Evolutionary conservation across 2,797 vertebrate genomes (phyloP).

Genomic region (Lophius americanus): DNA sequence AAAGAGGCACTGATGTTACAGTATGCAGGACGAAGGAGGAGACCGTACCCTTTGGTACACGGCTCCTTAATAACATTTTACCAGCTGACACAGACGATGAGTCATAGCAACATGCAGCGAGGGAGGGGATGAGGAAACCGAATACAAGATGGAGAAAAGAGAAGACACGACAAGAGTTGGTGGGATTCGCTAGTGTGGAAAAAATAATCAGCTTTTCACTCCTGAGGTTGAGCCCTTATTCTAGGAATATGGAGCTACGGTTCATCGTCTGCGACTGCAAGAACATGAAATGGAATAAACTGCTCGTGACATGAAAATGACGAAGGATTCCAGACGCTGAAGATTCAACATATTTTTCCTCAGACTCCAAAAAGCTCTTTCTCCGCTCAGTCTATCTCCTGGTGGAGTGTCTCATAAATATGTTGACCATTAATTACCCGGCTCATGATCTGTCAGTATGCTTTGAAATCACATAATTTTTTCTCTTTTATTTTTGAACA

Average conservation of each 20-base stretch:
- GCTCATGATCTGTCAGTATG: not conserved
- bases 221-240: not conserved
- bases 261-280: not conserved
- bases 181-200: slow-evolving; percentile 33
- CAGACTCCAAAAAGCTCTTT: slow-evolving; percentile 1
- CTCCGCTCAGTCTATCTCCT: slow-evolving; percentile 21
- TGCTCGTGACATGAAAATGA: too few relatives aligned
- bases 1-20: slow-evolving; percentile 65
- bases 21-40: slow-evolving; percentile 71
- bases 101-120: slow-evolving; percentile 60
- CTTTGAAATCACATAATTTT: not conserved
- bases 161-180: slow-evolving; percentile 49
- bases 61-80: slow-evolving; percentile 65
- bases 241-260: not conserved
- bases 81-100: slow-evolving; percentile 71
- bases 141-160: slow-evolving; percentile 35
- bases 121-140: slow-evolving; percentile 21
- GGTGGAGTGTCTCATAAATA: slow-evolving; percentile 11
- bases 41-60: slow-evolving; percentile 67
- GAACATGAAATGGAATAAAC: slow-evolving; percentile 13
- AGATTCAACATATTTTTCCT: slow-evolving; percentile 17
- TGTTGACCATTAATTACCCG: slow-evolving; percentile 18
- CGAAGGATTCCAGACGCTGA: not conserved
- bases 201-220: slow-evolving; percentile 5
- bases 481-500: not conserved